These are phyloP conservation scores for Oncorhynchus keta DNA, from an alignment of 2,113 vertebrate species.

Conservation along the genomic window DNA sequence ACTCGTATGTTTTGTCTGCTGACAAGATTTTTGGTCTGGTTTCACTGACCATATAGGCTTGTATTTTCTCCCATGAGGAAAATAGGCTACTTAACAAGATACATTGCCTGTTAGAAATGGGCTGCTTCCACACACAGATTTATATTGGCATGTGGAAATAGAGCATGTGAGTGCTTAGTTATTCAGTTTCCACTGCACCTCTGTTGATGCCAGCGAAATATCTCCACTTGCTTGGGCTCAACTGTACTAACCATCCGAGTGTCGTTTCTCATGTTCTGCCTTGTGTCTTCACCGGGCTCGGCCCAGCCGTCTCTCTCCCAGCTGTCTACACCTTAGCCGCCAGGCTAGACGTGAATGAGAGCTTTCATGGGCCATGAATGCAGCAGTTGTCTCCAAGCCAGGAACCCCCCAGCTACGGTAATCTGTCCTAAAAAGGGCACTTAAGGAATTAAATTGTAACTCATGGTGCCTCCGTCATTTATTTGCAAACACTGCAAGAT, in stretches of 20 bases:
- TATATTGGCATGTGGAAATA: no score
- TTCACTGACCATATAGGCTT: slow-evolving; percentile 37
- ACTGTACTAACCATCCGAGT: background rate
- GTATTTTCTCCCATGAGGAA: slow-evolving; percentile 24
- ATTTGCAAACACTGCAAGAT: background rate
- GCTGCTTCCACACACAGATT: background rate
- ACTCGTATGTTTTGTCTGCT: slow-evolving; percentile 35
- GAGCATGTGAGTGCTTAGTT: no score
- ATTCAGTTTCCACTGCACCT: background rate
- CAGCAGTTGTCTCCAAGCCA: slow-evolving; percentile 42
- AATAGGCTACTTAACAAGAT: slow-evolving; percentile 5
- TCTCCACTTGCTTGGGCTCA: background rate
- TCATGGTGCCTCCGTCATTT: slow-evolving; percentile 5
- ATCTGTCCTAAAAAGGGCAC: slow-evolving; percentile 20
- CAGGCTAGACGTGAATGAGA: slow-evolving; percentile 44
- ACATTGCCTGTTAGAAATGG: background rate
- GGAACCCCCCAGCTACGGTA: slow-evolving; percentile 16
- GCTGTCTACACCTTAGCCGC: slow-evolving; percentile 26
- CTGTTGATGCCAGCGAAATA: background rate
- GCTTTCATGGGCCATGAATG: slow-evolving; percentile 42
- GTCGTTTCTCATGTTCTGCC: background rate
- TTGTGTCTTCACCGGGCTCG: no score
- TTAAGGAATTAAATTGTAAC: slow-evolving; percentile 14
- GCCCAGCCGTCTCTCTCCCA: slow-evolving; percentile 8
- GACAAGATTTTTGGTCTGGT: slow-evolving; percentile 40